Evolutionary conservation across 2,888 invertebrate species (phyloP).

Genomic region (Drosophila quinaria): DNA sequence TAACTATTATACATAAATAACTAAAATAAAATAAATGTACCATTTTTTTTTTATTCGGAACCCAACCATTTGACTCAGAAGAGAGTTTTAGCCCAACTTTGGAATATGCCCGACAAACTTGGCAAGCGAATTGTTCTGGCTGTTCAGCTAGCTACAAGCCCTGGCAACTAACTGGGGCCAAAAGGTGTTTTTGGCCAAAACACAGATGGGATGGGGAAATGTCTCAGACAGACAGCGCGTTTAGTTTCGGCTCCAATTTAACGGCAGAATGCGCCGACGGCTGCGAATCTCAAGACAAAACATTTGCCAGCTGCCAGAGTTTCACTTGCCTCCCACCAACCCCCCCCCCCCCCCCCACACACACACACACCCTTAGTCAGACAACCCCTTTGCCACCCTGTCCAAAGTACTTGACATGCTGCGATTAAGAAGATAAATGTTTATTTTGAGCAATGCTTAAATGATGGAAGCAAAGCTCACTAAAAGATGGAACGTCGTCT

Average conservation of each 20-base stretch:
- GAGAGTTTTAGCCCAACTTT: too few relatives aligned
- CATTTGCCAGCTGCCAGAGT: constrained; percentile 63
- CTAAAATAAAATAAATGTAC: background rate
- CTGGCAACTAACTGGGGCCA: constrained; percentile 1
- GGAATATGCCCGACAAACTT: background rate
- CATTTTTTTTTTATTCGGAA: too few relatives aligned
- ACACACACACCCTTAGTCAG: too few relatives aligned
- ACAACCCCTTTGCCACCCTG: background rate
- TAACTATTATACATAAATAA: too few relatives aligned
- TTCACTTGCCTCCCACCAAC: constrained; percentile 9
- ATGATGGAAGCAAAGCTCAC: constrained; percentile 43
- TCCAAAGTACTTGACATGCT: constrained; percentile 46
- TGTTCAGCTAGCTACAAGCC: background rate
- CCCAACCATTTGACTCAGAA: too few relatives aligned
- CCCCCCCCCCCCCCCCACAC: background rate
- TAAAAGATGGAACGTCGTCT: constrained; percentile 20
- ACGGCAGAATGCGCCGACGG: constrained; percentile 64
- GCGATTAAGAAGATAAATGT: constrained; percentile 78
- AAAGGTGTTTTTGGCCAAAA: background rate
- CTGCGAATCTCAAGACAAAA: constrained; percentile 51
- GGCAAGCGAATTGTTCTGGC: constrained; percentile 15
- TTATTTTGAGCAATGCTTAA: constrained; percentile 71
- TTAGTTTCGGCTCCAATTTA: constrained; percentile 64
- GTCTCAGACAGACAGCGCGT: constrained; percentile 10
- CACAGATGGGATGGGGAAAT: background rate